These are phyloP conservation scores for Cromileptes altivelis DNA, from an alignment of 2,113 vertebrate species.

Conservation along the genomic window DNA sequence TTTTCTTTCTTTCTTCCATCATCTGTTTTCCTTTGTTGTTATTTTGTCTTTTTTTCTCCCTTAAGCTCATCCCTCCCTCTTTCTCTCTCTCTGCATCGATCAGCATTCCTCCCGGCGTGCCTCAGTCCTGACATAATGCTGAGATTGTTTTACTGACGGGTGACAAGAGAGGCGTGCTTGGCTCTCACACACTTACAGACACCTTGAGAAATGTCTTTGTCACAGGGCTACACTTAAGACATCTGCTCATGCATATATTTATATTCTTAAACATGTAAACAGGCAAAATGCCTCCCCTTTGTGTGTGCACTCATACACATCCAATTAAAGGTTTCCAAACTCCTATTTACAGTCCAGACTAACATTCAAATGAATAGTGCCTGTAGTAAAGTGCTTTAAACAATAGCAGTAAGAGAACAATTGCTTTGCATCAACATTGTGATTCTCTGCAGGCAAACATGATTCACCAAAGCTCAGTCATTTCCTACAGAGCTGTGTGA, in stretches of 20 bases:
- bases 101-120: slow-evolving; percentile 22
- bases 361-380: no score
- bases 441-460: not conserved
- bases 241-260: not conserved
- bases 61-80: not conserved
- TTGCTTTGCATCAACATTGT: not conserved
- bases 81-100: not conserved
- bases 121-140: slow-evolving; percentile 22
- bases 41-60: not conserved
- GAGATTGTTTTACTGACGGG: slow-evolving; percentile 6
- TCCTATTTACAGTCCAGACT: no score
- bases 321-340: no score
- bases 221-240: not conserved
- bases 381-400: not conserved
- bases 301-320: no score
- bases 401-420: not conserved
- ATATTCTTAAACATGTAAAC: not conserved
- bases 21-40: slow-evolving; percentile 9
- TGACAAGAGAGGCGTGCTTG: not conserved
- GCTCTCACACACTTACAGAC: not conserved
- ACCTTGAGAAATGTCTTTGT: not conserved
- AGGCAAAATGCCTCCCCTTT: not conserved
- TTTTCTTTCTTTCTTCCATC: not conserved
- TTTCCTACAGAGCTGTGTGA: not conserved
- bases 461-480: not conserved